phyloP scores from a whole-genome alignment of 2,797 vertebrate genomes.

The Cottoperca gobio region DNA sequence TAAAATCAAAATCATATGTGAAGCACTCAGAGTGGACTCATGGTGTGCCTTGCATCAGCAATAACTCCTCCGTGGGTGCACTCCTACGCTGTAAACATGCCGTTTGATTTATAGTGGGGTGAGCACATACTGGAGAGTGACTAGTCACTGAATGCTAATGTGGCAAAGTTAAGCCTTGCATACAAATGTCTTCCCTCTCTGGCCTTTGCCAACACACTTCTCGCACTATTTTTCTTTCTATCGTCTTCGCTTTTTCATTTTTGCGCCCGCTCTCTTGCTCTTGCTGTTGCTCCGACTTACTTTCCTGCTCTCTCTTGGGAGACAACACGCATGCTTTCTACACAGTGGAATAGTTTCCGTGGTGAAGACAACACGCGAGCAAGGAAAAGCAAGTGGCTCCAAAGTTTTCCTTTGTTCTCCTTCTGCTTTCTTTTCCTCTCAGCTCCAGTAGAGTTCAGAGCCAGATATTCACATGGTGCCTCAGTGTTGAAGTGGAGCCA shows the following conservation, averaged over 20 bases:
- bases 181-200: constrained; percentile 68
- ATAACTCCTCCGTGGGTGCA: constrained; percentile 24
- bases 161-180: constrained; percentile 69
- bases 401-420: constrained; percentile 50
- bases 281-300: constrained; percentile 37
- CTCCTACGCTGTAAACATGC: constrained; percentile 68
- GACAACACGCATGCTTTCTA: constrained; percentile 38
- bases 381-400: constrained; percentile 39
- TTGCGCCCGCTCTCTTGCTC: constrained; percentile 31
- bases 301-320: constrained; percentile 28
- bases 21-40: constrained; percentile 14
- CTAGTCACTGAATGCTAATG: constrained; percentile 78
- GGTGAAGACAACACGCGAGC: constrained; percentile 38
- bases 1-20: constrained; percentile 51
- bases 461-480: constrained; percentile 45
- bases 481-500: constrained; percentile 48
- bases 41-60: constrained; percentile 54
- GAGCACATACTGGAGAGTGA: constrained; percentile 64
- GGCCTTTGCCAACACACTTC: constrained; percentile 48
- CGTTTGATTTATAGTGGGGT: constrained; percentile 67
- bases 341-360: constrained; percentile 33
- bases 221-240: constrained; percentile 39
- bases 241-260: constrained; percentile 26
- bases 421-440: constrained; percentile 33
- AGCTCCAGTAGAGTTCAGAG: constrained; percentile 11